A percentile compares a stretch with the other conserved stretches of the same genome.
Conservation (phyloP, 2,797 vertebrate species). For the Urocyon cinereoargenteus region DNA sequence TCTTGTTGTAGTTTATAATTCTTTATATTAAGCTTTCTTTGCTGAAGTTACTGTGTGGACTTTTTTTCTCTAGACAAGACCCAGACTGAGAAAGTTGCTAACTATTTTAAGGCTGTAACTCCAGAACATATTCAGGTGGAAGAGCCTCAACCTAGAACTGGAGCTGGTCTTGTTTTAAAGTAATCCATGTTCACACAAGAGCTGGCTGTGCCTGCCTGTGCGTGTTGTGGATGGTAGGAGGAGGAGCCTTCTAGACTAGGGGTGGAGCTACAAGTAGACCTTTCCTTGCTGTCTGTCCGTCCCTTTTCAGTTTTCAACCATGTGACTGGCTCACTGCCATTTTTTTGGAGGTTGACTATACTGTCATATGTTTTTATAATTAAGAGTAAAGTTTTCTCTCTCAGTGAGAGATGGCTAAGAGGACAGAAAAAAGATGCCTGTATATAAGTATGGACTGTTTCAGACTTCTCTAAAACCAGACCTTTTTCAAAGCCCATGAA, state of each 20-base stretch:
- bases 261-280: not conserved
- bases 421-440: not conserved
- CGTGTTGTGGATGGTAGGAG: rapidly evolving
- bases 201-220: not conserved
- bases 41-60: not conserved
- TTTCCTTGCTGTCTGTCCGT: too few relatives aligned
- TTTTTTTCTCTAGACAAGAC: not conserved
- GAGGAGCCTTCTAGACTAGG: too few relatives aligned
- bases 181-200: too few relatives aligned
- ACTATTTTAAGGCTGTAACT: not conserved
- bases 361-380: not conserved
- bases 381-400: not conserved
- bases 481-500: not conserved
- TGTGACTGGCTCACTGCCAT: not conserved
- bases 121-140: not conserved
- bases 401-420: not conserved
- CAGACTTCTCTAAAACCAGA: not conserved
- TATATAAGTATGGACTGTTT: not conserved
- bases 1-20: not conserved
- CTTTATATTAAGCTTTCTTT: not conserved
- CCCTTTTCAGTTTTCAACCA: not conserved
- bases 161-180: not conserved
- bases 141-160: not conserved
- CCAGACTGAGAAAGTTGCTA: not conserved
- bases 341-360: not conserved